phyloP scores from a whole-genome alignment of 92 coral and sea anemone species.

The Metridium senile region DNA sequence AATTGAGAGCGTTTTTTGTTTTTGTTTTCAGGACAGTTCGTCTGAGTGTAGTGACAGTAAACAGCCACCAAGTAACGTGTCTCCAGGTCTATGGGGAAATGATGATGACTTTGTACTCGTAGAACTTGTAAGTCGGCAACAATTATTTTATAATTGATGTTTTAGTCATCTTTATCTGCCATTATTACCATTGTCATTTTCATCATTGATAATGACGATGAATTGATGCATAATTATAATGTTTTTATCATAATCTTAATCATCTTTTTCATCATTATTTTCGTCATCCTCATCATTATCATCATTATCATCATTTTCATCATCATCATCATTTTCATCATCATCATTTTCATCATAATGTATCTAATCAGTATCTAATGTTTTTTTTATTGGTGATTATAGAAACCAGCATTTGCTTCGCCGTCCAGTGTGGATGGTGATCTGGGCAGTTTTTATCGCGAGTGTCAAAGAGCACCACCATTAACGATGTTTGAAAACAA shows the following conservation, averaged over 20 bases:
- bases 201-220: not conserved
- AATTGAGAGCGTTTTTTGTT: not conserved
- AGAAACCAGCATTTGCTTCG: conserved; percentile 97
- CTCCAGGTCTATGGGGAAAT: conserved; percentile 70
- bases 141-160: no score
- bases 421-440: conserved; percentile 73
- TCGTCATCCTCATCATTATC: not conserved
- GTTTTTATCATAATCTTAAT: not conserved
- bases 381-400: no score
- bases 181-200: not conserved
- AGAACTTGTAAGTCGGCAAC: conserved; percentile 78
- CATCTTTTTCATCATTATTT: not conserved
- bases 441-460: conserved; percentile 92
- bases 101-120: conserved; percentile 97
- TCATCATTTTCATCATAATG: not conserved
- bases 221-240: not conserved
- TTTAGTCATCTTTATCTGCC: not conserved
- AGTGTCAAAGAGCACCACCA: conserved; percentile 93
- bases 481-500: conserved; percentile 65
- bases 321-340: not conserved
- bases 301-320: no score
- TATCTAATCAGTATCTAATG: not conserved
- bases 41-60: conserved; percentile 55
- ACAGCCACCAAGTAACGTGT: conserved; percentile 18
- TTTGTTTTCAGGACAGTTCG: conserved; percentile 48